phyloP scores from a whole-genome alignment of 1,140 invertebrate genomes.

The Tetramorium alpestre region DNA sequence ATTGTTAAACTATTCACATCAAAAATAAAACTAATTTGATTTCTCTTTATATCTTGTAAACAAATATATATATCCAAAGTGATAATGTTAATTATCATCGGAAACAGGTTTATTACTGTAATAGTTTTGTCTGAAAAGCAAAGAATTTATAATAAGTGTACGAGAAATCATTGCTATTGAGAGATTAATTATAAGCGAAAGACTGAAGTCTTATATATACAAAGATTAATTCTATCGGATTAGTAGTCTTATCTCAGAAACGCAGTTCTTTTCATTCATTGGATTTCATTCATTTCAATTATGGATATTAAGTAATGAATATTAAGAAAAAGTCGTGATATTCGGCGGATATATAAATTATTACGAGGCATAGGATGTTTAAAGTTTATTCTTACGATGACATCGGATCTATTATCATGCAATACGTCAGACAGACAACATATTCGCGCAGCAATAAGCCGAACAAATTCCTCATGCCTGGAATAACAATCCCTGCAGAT shows the following conservation, averaged over 20 bases:
- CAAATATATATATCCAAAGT: too few species aligned
- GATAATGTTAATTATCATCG: background rate
- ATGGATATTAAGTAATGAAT: background rate
- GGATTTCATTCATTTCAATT: too few species aligned
- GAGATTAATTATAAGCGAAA: background rate
- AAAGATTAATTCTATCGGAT: background rate
- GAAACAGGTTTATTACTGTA: background rate
- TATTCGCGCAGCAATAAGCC: slow-evolving; percentile 89
- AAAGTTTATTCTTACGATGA: slow-evolving; percentile 83
- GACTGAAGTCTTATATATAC: too few species aligned
- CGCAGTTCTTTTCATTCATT: too few species aligned
- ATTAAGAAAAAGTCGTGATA: background rate
- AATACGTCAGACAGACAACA: slow-evolving; percentile 86
- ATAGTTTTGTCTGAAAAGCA: background rate
- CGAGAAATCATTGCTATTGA: background rate
- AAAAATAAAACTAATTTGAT: background rate
- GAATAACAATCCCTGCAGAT: slow-evolving; percentile 88
- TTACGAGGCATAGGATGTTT: background rate
- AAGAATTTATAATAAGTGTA: background rate
- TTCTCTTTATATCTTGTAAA: background rate
- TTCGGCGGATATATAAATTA: slow-evolving; percentile 1
- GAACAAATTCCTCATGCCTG: slow-evolving; percentile 89
- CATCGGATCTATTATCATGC: slow-evolving; percentile 84
- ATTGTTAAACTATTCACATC: background rate
- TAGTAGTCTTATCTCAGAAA: too few species aligned